Conservation (phyloP, 2,888 invertebrate genomes). For the Drosophila pseudotakahashii region DNA sequence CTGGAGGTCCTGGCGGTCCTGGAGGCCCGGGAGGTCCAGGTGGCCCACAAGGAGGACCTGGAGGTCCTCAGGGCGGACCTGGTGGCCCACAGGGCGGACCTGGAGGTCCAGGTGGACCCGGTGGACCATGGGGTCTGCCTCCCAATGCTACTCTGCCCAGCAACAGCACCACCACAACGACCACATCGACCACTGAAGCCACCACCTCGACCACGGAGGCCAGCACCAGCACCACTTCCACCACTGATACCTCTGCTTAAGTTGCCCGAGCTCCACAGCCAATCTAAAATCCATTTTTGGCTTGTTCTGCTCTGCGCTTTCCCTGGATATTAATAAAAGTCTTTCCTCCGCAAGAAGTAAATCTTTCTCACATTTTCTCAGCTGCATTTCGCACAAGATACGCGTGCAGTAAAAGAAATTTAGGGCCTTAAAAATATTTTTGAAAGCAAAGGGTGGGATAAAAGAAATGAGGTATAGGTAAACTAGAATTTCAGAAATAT, state of each 20-base stretch:
- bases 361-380: slow-evolving; percentile 16
- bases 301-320: slow-evolving; percentile 7
- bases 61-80: slow-evolving; percentile 3
- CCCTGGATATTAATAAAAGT: slow-evolving; percentile 42
- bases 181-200: slow-evolving; percentile 8
- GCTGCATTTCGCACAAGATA: slow-evolving; percentile 6
- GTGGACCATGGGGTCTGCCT: slow-evolving; percentile 26
- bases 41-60: slow-evolving; percentile 3
- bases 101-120: slow-evolving; percentile 7
- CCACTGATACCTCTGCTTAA: slow-evolving; percentile 16
- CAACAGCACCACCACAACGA: slow-evolving; percentile 16
- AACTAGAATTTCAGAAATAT: too few species aligned
- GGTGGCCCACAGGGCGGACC: slow-evolving; percentile 1
- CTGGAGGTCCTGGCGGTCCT: neutral
- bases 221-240: slow-evolving; percentile 2
- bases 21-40: slow-evolving; percentile 4
- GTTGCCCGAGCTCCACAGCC: slow-evolving; percentile 5
- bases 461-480: too few species aligned
- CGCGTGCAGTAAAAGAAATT: neutral
- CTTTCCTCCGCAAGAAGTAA: slow-evolving; percentile 13
- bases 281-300: slow-evolving; percentile 34
- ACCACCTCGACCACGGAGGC: slow-evolving; percentile 14
- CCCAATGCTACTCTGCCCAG: slow-evolving; percentile 28
- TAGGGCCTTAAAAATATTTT: neutral
- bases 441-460: neutral